Evolutionary conservation across 2,113 vertebrate genomes (phyloP).

Genomic region (Scalopus aquaticus): DNA sequence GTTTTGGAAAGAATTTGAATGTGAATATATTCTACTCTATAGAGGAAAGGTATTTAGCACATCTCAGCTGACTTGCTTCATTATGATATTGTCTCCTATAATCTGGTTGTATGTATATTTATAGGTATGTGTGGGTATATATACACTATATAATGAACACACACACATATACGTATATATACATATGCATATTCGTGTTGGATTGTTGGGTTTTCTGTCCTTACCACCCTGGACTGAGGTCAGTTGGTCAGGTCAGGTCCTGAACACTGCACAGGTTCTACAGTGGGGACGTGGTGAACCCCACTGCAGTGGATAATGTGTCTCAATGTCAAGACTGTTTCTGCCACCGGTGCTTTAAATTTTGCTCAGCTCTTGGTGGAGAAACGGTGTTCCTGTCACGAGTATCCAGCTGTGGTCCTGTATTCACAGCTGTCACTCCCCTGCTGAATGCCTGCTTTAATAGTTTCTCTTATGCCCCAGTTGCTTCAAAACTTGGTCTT

Average conservation of each 20-base stretch:
- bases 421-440: neutral
- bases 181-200: neutral
- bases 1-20: neutral
- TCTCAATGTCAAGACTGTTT: no score
- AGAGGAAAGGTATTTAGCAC: neutral
- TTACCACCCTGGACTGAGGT: neutral
- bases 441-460: neutral
- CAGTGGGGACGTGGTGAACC: fast-evolving
- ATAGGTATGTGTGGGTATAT: neutral
- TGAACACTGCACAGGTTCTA: neutral
- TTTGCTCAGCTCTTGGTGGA: neutral
- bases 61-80: neutral
- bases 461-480: neutral
- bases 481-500: neutral
- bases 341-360: neutral
- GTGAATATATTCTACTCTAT: neutral
- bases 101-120: neutral
- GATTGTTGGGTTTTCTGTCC: neutral
- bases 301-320: fast-evolving
- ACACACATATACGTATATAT: no score
- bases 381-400: neutral
- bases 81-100: neutral
- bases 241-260: no score
- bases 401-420: neutral
- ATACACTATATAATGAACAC: no score